These are phyloP conservation scores for Elysia crispata DNA, from an alignment of 2,888 invertebrate species.

Conservation along the genomic window DNA sequence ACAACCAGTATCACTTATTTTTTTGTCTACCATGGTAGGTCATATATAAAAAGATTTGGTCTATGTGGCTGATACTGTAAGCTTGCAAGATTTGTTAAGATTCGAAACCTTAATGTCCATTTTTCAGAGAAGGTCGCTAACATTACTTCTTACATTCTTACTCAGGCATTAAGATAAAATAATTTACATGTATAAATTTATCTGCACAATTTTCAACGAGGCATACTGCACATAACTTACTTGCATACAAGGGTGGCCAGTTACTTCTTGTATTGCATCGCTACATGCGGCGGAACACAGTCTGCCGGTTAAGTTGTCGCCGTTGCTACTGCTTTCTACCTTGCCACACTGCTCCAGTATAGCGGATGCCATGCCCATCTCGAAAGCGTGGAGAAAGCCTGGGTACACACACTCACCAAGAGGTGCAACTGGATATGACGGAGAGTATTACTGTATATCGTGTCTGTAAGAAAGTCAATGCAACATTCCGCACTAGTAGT, in stretches of 20 bases:
- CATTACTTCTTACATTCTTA: too few relatives aligned
- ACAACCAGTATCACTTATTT: too few relatives aligned
- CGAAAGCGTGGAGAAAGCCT: conserved; percentile 15
- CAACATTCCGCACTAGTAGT: too few relatives aligned
- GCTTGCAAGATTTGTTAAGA: too few relatives aligned
- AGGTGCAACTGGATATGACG: not conserved
- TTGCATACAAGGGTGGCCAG: conserved; percentile 41
- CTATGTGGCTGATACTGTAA: too few relatives aligned
- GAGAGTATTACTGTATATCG: not conserved
- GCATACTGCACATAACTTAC: not conserved
- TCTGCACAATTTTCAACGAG: not conserved
- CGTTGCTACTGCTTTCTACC: not conserved
- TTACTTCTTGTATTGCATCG: not conserved
- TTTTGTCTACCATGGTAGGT: too few relatives aligned
- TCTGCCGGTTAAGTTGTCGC: not conserved
- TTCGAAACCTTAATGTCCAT: too few relatives aligned
- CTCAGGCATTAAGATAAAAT: not conserved
- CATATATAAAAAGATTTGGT: too few relatives aligned
- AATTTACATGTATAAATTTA: not conserved
- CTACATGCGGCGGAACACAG: conserved; percentile 20
- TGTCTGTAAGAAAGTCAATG: too few relatives aligned
- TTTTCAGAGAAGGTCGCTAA: too few relatives aligned
- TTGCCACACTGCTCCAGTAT: conserved; percentile 17
- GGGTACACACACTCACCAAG: conserved; percentile 27
- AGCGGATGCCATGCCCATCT: not conserved